Evolutionary conservation across 1,140 invertebrate species (phyloP), one percentile per base, ranked within the genome.

Genomic region (Solen grandis): DNA sequence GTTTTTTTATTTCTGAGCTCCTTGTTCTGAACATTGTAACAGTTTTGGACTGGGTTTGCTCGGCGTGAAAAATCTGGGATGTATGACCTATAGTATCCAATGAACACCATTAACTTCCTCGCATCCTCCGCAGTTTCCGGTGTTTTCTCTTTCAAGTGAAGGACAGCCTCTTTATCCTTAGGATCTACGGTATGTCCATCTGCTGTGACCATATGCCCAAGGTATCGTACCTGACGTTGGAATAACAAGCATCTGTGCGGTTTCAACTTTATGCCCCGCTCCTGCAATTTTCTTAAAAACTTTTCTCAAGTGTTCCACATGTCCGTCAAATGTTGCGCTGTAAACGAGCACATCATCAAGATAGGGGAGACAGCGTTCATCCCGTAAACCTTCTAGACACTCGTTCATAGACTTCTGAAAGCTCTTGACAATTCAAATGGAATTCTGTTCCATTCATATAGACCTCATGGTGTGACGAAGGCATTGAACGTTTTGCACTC

Each of bases 101-200:
- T 57, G 27, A 94, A 80, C 0, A 93, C 93, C 0, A 94, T 33
- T 78, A 94, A 93, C 29, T 86, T 46, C 54, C 91, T 81, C 0
- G 94, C 33, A 52, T 93, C 88, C 38, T 89, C 88, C 8, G 87
- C 72, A 73, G 77, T 90, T 65, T 75, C 85, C n/a, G 84, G 78
- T n/a, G 16, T 19, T 5, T 86, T 79, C 36, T 60, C 82, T 41
- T 84, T 82, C 5, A 93, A 78, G 25, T 88, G 87, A 31, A 72
- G 5, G 22, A 93, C 90, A 5, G 91, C 88, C 57, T 84, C 68
- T 0, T 91, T 81, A 73, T 94, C 93, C n/a, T 82, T 82, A 25
- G 89, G 87, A 84, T 88, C 87, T 54, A 90, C 90, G 25, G 82
- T 63, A 31, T 93, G 79, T 1, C 84, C 84, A 16, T 74, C 1